Evolutionary conservation across 2,797 vertebrate species (phyloP).

Genomic region (Lateolabrax maculatus): DNA sequence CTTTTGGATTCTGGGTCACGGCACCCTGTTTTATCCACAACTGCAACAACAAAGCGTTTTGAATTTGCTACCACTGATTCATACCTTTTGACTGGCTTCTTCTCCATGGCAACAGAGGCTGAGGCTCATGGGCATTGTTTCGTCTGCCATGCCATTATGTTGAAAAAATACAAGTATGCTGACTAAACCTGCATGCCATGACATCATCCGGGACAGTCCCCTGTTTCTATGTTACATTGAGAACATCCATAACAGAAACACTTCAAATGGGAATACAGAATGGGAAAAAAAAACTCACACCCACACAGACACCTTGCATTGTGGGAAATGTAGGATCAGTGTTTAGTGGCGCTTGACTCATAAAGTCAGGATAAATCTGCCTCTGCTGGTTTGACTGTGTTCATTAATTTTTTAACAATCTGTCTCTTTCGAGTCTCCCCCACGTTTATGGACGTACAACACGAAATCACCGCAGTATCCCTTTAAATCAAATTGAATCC

Average conservation of each 20-base stretch:
- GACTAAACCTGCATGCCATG: neutral
- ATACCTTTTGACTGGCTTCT: neutral
- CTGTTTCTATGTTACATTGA: neutral
- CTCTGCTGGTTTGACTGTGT: neutral
- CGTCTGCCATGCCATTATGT: neutral
- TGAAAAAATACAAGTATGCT: too few relatives aligned
- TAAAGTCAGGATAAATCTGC: neutral
- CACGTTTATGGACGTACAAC: neutral
- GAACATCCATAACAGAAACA: neutral
- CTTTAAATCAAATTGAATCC: constrained; percentile 10
- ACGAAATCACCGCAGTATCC: neutral
- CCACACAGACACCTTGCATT: neutral
- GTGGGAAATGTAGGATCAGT: constrained; percentile 27
- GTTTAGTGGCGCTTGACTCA: neutral
- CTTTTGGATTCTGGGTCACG: neutral
- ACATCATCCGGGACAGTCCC: neutral
- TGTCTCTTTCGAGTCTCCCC: neutral
- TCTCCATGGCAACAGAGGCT: too few relatives aligned
- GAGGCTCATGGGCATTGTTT: neutral
- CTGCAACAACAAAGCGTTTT: neutral
- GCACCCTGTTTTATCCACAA: accelerated
- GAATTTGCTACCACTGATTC: neutral
- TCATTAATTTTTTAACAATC: neutral
- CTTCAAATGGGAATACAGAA: neutral
- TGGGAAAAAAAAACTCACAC: neutral